Evolutionary conservation across 2,113 vertebrate species (phyloP), one percentile per base, ranked within the genome.

Genomic region (Marmota flaviventris): DNA sequence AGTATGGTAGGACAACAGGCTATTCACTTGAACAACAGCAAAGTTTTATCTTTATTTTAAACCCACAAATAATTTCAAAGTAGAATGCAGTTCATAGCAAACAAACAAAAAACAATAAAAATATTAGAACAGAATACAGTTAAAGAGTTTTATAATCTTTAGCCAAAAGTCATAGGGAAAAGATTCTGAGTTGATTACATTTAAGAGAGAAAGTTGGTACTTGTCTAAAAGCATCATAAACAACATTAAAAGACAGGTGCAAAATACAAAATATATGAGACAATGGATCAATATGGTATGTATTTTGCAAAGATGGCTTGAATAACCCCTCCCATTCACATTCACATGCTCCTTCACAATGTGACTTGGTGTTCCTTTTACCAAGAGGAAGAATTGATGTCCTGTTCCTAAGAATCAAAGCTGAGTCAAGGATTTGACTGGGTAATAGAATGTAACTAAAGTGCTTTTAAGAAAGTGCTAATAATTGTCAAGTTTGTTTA

Each of bases 11-110:
- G 45, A 91, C 42, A 92, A 70, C 1, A 81, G 53, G 37, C 48
- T 93, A 85, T 70, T 93, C 5, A 78, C 39, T 81, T 84, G 32
- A n/a, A 84, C n/a, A 81, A 91, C 92, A 93, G 65, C 27, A 89
- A 89, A 89, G 20, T 67, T 85, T 2, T 34, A 88, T 51, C 48
- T 97, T 86, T 88, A 84, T 61, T 70, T 82, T 82, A 92, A 88
- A 63, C 11, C 13, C 63, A 95, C 32, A 89, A 91, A 79, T 83
- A 93, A 93, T 34, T 37, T 67, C 48, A 93, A 87, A 83, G 22
- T n/a, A 39, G 37, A 61, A 1, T 83, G 29, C 27, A 73, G 56
- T 84, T 86, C 77, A 24, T 8, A 58, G 56, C 90, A 92, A 91
- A 69, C 39, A 89, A 75, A 53, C 70, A 63, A 22, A 32, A 77